phyloP scores from a whole-genome alignment of 2,888 invertebrate species.

The Eupelmus urozonus region DNA sequence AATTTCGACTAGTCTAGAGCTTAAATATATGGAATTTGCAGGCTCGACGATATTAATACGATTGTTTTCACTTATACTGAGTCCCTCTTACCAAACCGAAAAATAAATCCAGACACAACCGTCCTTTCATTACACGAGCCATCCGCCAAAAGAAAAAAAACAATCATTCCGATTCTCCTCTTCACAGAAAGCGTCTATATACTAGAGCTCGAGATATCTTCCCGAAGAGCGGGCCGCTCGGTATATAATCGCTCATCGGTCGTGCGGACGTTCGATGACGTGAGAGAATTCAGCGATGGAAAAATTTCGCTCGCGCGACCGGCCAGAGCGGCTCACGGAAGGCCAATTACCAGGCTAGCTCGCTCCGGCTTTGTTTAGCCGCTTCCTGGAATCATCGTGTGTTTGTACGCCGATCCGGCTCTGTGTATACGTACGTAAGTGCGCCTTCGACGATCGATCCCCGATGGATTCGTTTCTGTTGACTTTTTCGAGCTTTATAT shows the following conservation, averaged over 20 bases:
- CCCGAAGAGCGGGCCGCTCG: no score
- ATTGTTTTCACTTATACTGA: no score
- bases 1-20: no score
- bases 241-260: not conserved
- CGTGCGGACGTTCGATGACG: not conserved
- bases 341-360: not conserved
- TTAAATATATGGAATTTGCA: no score
- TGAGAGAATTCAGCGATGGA: conserved; percentile 2
- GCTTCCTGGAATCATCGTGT: not conserved
- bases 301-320: not conserved
- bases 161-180: no score
- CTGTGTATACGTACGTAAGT: not conserved
- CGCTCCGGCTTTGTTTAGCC: conserved; percentile 33
- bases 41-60: no score
- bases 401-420: not conserved
- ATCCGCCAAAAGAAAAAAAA: no score
- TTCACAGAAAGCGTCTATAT: no score
- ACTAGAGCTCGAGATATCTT: no score
- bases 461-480: not conserved
- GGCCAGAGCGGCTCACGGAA: not conserved
- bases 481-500: not conserved
- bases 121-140: no score
- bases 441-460: not conserved
- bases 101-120: no score
- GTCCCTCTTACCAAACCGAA: no score